phyloP scores from a whole-genome alignment of 2,113 vertebrate species.

The Pionites leucogaster region DNA sequence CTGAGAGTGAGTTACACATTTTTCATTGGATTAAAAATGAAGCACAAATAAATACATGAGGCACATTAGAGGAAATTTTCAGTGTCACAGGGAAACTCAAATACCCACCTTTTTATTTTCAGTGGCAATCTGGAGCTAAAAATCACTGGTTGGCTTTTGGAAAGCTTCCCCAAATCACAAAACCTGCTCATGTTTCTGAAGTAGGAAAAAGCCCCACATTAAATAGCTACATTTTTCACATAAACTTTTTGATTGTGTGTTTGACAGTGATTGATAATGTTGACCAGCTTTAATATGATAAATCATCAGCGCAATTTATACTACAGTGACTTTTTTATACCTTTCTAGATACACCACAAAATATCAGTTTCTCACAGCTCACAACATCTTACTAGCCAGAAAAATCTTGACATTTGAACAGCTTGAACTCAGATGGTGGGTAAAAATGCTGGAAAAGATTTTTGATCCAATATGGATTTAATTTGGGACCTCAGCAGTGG shows the following conservation, averaged over 20 bases:
- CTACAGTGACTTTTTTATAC: background rate
- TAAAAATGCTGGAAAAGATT: slow-evolving; percentile 10
- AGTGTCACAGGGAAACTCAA: background rate
- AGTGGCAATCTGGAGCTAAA: background rate
- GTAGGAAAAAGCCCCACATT: background rate
- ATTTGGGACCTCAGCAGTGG: background rate
- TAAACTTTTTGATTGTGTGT: background rate
- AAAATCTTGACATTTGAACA: background rate
- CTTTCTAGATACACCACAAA: background rate
- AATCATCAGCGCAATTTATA: background rate
- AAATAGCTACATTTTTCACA: background rate
- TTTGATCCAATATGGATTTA: background rate
- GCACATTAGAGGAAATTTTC: background rate
- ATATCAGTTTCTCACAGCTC: background rate
- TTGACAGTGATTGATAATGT: background rate
- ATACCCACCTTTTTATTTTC: background rate
- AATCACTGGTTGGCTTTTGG: background rate
- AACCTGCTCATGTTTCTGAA: background rate
- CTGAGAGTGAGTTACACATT: background rate
- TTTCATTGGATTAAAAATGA: background rate
- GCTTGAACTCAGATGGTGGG: background rate
- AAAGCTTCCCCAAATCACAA: background rate
- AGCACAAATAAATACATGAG: background rate
- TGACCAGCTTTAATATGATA: background rate
- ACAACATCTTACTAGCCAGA: background rate